Base-by-base conservation (phyloP, 2,888 invertebrate genomes). In the Xestia c-nigrum region DNA sequence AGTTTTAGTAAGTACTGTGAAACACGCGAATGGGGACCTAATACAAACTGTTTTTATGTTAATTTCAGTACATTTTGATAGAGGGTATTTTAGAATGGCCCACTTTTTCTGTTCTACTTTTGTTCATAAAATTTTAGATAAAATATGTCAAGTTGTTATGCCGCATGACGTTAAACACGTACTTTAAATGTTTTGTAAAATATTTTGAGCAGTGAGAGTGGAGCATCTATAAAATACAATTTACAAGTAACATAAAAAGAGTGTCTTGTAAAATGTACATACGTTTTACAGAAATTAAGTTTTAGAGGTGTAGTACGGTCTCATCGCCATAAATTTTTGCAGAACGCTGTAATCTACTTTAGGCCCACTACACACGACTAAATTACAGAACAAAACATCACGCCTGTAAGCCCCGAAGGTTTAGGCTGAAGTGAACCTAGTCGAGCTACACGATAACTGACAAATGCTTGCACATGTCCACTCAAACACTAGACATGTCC, bases 31-130 rank as follows among this genome's bases (percentile, higher is more conserved):
- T n/a, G 64, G 3, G 7, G n/a, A 14, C 21, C 40, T 16, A 68
- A 66, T 73, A 80, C 76, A 84, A 80, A 21, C 24, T 21, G 24
- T 31, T 12, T 72, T 79, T 69, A 78, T 65, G 40, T 21, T 72
- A 21, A 63, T 63, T 52, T 55, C 5, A 0, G 16, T 24, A 47
- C 5, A 47, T 43, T 43, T 14, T 5, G 38, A 66, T 52, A 38
- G n/a, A 50, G 3, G 14, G 10, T 16, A 19, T 2, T 55, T 38
- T 46, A 6, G 16, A 43, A 55, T 24, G 16, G 24, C 21, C 16
- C 1, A 50, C 40, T 50, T 63, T 65, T 61, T 43, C 31, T 24
- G n/a, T 19, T 16, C n/a, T 10, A 19, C 16, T 46, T 31, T 70
- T 50, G 7, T 14, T 55, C 10, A 47, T 1, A 6, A 16, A 24